A percentile compares a stretch with the other conserved stretches of the same genome.
Conservation (phyloP, 2,888 invertebrate species). For the Oxycera nigricornis region DNA sequence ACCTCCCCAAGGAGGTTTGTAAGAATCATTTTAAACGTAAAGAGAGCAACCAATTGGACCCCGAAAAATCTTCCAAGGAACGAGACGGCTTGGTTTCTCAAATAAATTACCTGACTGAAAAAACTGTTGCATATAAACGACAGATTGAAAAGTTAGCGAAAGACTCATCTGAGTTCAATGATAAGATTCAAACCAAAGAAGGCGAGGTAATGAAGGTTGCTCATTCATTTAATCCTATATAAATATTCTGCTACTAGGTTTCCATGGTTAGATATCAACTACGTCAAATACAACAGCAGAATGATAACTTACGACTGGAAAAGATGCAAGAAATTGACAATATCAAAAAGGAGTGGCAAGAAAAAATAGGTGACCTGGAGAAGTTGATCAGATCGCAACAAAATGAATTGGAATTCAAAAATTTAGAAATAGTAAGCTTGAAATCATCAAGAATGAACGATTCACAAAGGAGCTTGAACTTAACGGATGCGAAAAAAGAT, state of each 20-base stretch:
- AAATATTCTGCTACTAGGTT: conserved; percentile 28
- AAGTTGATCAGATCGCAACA: conserved; percentile 43
- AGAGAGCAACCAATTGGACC: neutral
- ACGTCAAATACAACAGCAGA: conserved; percentile 41
- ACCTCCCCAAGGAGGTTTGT: neutral
- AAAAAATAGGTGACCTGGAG: conserved; percentile 46
- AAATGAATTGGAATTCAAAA: conserved; percentile 46
- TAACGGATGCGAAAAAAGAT: conserved; percentile 12
- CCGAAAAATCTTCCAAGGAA: neutral
- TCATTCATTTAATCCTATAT: too few relatives aligned
- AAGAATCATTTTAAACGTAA: too few relatives aligned
- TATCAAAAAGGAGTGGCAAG: conserved; percentile 44
- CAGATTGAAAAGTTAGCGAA: conserved; percentile 45
- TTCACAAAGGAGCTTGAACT: conserved; percentile 29
- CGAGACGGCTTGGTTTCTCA: neutral
- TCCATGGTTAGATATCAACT: conserved; percentile 45
- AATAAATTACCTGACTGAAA: conserved; percentile 35
- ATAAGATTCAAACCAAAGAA: conserved; percentile 48
- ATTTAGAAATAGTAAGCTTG: conserved; percentile 42
- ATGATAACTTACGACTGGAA: conserved; percentile 44
- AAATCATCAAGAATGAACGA: conserved; percentile 44
- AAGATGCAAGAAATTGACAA: conserved; percentile 43
- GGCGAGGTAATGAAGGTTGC: too few relatives aligned
- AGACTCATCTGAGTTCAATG: conserved; percentile 39
- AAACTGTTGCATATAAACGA: conserved; percentile 25